Evolutionary conservation across 53 echinoderm and acorn worm genomes (phyloP), one percentile per base, ranked within the genome.

Genomic region (Henricia sp.): DNA sequence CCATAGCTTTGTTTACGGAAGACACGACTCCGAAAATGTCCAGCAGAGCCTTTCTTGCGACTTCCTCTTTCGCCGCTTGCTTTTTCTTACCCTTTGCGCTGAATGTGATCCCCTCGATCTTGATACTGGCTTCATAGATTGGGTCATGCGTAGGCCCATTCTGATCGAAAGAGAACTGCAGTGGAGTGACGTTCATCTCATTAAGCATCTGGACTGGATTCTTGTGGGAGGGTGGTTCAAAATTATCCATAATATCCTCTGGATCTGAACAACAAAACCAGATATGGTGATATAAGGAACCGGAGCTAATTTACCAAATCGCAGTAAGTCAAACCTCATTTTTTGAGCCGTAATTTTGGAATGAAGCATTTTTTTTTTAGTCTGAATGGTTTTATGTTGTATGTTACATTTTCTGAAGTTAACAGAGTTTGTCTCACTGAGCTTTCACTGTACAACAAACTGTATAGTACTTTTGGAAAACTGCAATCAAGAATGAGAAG

Each of bases 201-300:
- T 86, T 86, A 13, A 86, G 54, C 51, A 86, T 38, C 67, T 86
- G 86, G 37, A 86, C 86, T 6, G 86, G 65, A 30, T 86, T 86
- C 70, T 86, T 86, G 67, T 62, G 86, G 14, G 86, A 86, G 5
- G 86, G 86, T 25, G 86, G 75, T 17, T 67, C 67, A 55, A 86
- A 86, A 36, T 74, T 55, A 52, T 86, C 86, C 48, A 17, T 74
- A 35, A 86, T 43, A 34, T 66, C 76, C 42, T 53, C 55, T 36
- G 76, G 76, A 86, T 75, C 86, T 86, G 56, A 63, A 63, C 32
- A 80, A 23, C 32, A 80, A 23, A 80, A 80, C 48, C 50, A 10
- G 30, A 80, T 48, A 80, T 33, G 44, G 50, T 17, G 26, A 0
- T 2, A 17, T 43, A 44, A 44, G 21, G 46, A 70, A 70, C 44